These are phyloP conservation scores for Oenanthe melanoleuca DNA, from an alignment of 2,113 vertebrate genomes.

Conservation along the genomic window DNA sequence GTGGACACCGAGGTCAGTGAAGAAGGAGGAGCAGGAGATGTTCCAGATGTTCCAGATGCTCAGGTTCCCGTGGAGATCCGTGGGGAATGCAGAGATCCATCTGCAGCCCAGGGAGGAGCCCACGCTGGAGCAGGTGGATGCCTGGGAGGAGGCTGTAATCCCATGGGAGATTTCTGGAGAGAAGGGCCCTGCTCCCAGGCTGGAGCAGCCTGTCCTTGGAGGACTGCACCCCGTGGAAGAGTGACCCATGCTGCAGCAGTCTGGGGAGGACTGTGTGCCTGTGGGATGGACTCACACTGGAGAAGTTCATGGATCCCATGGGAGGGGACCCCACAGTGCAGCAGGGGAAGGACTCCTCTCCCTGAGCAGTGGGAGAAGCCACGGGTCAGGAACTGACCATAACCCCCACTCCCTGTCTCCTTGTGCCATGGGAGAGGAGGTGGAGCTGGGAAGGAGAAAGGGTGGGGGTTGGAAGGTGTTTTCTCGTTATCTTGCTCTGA, in stretches of 20 bases:
- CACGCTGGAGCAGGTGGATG: no score
- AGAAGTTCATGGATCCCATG: not conserved
- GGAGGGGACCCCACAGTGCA: not conserved
- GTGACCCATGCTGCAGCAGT: no score
- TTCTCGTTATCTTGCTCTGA: not conserved
- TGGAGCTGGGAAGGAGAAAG: not conserved
- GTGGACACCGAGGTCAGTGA: rapidly evolving
- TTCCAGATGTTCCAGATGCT: not conserved
- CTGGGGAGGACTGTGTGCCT: no score
- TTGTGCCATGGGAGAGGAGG: not conserved
- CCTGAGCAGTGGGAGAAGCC: not conserved
- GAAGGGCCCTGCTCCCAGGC: no score
- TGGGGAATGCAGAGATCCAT: no score
- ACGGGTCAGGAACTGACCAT: not conserved
- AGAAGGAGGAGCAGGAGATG: not conserved
- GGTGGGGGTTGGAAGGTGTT: not conserved
- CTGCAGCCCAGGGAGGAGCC: no score
- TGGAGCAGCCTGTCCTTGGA: no score
- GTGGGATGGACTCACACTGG: not conserved
- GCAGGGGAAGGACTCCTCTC: not conserved
- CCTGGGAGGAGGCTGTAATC: no score
- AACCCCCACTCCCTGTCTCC: not conserved
- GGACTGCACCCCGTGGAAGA: no score
- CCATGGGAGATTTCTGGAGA: no score
- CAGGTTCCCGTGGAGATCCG: not conserved